Conservation (phyloP, 2,888 invertebrate species). For the Ganaspis brasiliensis region DNA sequence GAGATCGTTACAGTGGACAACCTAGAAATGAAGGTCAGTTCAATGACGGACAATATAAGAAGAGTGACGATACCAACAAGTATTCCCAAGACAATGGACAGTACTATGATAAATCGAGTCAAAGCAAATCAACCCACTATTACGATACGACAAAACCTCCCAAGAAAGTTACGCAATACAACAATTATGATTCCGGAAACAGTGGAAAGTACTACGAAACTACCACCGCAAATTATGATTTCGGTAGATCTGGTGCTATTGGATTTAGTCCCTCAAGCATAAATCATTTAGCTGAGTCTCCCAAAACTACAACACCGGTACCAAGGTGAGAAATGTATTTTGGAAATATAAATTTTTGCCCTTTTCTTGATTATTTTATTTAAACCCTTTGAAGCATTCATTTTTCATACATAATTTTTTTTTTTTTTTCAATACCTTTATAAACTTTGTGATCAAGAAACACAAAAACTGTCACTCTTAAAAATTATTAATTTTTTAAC, state of each 20-base stretch:
- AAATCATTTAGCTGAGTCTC: constrained; percentile 76
- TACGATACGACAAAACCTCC: constrained; percentile 71
- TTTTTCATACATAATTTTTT: no score
- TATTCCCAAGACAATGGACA: constrained; percentile 63
- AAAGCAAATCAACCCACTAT: constrained; percentile 68
- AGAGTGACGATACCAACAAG: constrained; percentile 56
- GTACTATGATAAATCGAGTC: constrained; percentile 67
- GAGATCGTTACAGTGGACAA: constrained; percentile 49
- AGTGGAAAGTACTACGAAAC: constrained; percentile 73
- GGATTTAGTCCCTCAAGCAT: constrained; percentile 79
- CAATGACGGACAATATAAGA: constrained; percentile 55
- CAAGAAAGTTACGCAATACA: constrained; percentile 73
- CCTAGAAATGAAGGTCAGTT: constrained; percentile 52
- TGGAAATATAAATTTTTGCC: no score
- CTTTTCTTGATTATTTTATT: no score
- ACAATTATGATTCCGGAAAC: constrained; percentile 68
- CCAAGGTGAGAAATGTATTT: no score
- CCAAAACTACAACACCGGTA: constrained; percentile 74
- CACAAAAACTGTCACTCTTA: no score
- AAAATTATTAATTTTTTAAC: no score
- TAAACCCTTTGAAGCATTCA: no score
- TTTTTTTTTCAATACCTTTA: no score
- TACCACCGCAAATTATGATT: constrained; percentile 73
- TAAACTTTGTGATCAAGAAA: no score
- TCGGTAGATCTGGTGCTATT: constrained; percentile 71